phyloP scores from a whole-genome alignment of 2,113 vertebrate species.

The Tupaia chinensis region DNA sequence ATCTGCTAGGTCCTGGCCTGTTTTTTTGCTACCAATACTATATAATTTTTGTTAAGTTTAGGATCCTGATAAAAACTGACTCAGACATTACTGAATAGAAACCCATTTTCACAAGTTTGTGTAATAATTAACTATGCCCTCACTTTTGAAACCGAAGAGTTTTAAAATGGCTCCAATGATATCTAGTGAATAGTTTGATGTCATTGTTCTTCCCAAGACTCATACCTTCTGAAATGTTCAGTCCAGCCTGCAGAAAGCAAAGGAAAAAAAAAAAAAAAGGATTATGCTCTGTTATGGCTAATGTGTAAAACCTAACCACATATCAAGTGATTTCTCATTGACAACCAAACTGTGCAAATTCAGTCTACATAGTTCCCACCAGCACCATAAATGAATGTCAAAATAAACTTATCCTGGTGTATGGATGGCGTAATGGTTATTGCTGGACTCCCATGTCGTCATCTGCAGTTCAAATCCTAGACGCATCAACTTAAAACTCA shows the following conservation, averaged over 20 bases:
- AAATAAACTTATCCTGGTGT: neutral
- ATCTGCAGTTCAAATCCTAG: too few species aligned
- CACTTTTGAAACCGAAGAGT: neutral
- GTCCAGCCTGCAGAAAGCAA: neutral
- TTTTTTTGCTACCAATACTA: neutral
- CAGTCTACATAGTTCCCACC: neutral
- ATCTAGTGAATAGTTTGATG: neutral
- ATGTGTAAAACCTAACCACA: neutral
- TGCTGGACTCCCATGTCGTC: too few species aligned
- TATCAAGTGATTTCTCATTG: neutral
- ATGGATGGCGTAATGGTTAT: too few species aligned
- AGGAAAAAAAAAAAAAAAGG: neutral
- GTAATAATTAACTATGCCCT: neutral
- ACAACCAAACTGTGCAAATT: neutral
- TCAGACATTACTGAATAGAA: neutral
- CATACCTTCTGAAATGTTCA: neutral
- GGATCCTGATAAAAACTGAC: neutral
- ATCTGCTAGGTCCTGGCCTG: neutral
- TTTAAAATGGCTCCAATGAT: neutral
- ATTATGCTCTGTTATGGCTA: neutral
- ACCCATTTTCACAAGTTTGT: neutral
- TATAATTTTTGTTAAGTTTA: neutral
- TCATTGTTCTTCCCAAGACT: neutral
- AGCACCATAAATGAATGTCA: neutral
- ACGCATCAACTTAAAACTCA: too few species aligned